A percentile compares a stretch with the other conserved stretches of the same genome.
Conservation (phyloP, 2,113 vertebrate genomes). For the Porphyrio hochstetteri region DNA sequence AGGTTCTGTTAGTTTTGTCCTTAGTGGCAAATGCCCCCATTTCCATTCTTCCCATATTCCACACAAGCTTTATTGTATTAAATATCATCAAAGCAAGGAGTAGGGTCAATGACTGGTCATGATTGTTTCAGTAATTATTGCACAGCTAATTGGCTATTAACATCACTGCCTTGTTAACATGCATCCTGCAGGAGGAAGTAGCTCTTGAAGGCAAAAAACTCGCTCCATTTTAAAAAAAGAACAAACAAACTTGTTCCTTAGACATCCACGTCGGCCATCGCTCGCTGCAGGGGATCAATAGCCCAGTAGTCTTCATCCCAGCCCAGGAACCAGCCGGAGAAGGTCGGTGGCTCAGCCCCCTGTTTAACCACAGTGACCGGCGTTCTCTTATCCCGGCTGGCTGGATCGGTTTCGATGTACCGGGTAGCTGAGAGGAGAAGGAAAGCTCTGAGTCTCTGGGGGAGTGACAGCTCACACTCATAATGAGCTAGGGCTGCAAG, state of each 20-base stretch:
- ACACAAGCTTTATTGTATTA: conserved; percentile 76
- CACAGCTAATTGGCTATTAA: conserved; percentile 70
- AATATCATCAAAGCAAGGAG: conserved; percentile 68
- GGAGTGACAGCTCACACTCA: neutral
- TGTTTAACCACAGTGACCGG: conserved; percentile 89
- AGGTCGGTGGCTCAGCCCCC: conserved; percentile 91
- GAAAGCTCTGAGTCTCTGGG: neutral
- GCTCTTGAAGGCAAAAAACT: conserved; percentile 15
- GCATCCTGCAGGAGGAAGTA: conserved; percentile 45
- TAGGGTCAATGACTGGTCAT: conserved; percentile 6
- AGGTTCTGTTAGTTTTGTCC: neutral
- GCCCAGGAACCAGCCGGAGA: conserved; percentile 96
- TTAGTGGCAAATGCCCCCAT: neutral
- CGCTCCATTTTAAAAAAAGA: neutral
- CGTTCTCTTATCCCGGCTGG: conserved; percentile 86
- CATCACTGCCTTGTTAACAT: conserved; percentile 39
- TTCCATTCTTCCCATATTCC: neutral
- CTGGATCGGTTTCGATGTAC: conserved; percentile 92
- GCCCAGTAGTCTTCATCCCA: conserved; percentile 95
- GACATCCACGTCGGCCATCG: conserved; percentile 86
- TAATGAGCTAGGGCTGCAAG: too few relatives aligned
- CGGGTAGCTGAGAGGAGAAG: conserved; percentile 78
- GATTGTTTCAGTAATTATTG: conserved; percentile 56
- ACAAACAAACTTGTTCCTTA: conserved; percentile 49
- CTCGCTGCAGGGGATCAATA: conserved; percentile 87